These are phyloP conservation scores for Rhagoletis zephyria DNA, from an alignment of 1,140 invertebrate species.

Conservation along the genomic window DNA sequence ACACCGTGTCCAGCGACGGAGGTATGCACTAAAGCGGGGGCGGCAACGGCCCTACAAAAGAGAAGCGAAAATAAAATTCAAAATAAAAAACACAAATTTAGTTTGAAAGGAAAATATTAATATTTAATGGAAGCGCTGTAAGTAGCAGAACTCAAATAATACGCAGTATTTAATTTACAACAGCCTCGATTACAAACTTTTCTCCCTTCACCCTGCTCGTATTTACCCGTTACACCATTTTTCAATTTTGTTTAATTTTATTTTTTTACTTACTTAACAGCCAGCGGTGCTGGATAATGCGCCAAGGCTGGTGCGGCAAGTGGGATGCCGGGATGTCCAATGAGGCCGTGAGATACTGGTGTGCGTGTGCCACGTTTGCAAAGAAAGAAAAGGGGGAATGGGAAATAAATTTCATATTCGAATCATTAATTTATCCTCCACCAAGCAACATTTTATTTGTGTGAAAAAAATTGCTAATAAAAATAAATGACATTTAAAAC, in stretches of 20 bases:
- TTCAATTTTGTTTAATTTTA: no score
- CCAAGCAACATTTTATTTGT: no score
- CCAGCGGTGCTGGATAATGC: neutral
- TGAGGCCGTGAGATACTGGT: constrained; percentile 58
- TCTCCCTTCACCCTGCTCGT: neutral
- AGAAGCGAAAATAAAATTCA: neutral
- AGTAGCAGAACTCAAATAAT: neutral
- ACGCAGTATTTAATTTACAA: neutral
- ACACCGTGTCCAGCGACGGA: constrained; percentile 74
- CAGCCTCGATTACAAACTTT: neutral
- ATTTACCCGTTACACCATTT: neutral
- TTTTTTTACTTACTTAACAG: constrained; percentile 28
- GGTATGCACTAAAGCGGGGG: constrained; percentile 72
- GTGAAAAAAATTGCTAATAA: no score
- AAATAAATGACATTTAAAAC: no score
- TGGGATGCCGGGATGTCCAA: constrained; percentile 62
- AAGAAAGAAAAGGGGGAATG: no score
- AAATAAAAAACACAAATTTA: neutral
- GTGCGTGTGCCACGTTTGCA: no score
- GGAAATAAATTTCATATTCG: no score
- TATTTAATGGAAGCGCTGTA: neutral
- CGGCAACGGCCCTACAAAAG: constrained; percentile 65
- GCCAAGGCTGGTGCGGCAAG: constrained; percentile 65
- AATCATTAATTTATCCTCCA: no score
- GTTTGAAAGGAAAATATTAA: neutral